Conservation (phyloP, 2,113 vertebrate genomes). For the Limnothrissa miodon region DNA sequence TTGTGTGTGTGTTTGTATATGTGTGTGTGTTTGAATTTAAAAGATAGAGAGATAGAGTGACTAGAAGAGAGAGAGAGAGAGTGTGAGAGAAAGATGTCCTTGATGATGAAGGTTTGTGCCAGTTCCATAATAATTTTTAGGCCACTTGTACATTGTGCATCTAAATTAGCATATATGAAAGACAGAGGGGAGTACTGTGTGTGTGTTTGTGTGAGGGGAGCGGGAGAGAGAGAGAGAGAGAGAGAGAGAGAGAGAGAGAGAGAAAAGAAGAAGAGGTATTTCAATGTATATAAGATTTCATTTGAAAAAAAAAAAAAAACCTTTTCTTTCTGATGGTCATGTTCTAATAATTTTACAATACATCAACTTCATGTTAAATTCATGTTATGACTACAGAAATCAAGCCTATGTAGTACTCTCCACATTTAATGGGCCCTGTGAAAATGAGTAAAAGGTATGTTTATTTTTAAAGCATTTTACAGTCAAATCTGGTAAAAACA, state of each 20-base stretch:
- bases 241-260: background rate
- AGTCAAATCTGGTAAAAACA: too few species aligned
- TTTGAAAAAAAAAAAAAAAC: too few species aligned
- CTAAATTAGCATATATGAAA: background rate
- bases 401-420: too few species aligned
- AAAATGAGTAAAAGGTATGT: too few species aligned
- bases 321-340: too few species aligned
- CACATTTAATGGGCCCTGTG: too few species aligned
- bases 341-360: too few species aligned
- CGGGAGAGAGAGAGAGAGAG: background rate
- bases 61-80: background rate
- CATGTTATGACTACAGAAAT: too few species aligned
- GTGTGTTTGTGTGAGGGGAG: background rate
- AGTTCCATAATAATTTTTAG: constrained; percentile 17
- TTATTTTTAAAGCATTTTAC: too few species aligned
- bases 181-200: background rate
- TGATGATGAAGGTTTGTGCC: background rate
- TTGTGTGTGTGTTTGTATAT: background rate
- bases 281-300: too few species aligned
- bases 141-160: constrained; percentile 11
- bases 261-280: background rate
- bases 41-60: background rate
- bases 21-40: constrained; percentile 8
- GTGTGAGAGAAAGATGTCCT: background rate
- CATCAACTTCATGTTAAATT: too few species aligned